phyloP scores from a whole-genome alignment of 2,113 vertebrate species.

The Canis aureus region DNA sequence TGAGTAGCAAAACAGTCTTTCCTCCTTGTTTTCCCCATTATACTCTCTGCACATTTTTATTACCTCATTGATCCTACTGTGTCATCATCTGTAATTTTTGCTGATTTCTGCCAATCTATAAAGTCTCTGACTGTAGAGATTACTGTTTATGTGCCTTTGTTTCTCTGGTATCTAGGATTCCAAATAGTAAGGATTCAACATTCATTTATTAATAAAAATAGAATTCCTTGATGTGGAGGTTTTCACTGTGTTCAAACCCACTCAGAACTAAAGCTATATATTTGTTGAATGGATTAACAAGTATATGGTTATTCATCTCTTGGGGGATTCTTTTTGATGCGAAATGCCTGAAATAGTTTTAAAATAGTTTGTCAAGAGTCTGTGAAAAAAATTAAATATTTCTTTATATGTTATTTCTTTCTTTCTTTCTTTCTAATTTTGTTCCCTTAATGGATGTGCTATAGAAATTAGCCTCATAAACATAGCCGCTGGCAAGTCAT shows the following conservation, averaged over 20 bases:
- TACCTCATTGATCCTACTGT: not conserved
- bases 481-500: not conserved
- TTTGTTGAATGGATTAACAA: not conserved
- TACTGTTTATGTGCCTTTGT: not conserved
- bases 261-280: not conserved
- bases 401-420: not conserved
- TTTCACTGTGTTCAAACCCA: not conserved
- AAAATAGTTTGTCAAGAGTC: not conserved
- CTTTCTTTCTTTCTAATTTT: not conserved
- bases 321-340: not conserved
- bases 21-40: accelerated
- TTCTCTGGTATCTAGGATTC: not conserved
- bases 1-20: not conserved
- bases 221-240: not conserved
- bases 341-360: not conserved
- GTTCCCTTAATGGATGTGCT: not conserved
- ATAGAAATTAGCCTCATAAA: not conserved
- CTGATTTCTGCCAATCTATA: not conserved
- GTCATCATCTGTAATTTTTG: not conserved
- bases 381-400: conserved; percentile 22
- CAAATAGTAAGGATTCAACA: not conserved
- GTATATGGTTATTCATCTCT: not conserved
- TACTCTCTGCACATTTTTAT: not conserved
- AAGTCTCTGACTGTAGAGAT: not conserved
- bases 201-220: not conserved